phyloP scores from a whole-genome alignment of 1,140 invertebrate species.

The Megathymus violae region DNA sequence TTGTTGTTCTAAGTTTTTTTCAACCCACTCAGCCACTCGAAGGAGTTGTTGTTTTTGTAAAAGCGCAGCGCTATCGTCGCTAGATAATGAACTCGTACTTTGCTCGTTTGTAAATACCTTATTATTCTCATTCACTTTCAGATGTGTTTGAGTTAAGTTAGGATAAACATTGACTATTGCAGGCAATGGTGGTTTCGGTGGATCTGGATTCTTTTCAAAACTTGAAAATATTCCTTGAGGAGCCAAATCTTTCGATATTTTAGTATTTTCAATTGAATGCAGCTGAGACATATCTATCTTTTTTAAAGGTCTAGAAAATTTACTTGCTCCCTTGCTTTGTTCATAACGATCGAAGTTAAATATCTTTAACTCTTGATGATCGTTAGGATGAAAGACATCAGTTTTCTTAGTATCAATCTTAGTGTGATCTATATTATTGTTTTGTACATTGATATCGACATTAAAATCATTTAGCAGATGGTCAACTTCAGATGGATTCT shows the following conservation, averaged over 20 bases:
- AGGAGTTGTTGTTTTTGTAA: constrained; percentile 86
- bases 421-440: constrained; percentile 45
- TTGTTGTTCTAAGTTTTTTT: constrained; percentile 84
- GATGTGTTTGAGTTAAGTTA: constrained; percentile 76
- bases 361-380: constrained; percentile 77
- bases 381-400: constrained; percentile 50
- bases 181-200: constrained; percentile 51
- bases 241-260: constrained; percentile 75
- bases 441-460: constrained; percentile 45
- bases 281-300: constrained; percentile 78
- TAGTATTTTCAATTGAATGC: constrained; percentile 75
- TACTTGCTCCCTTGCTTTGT: constrained; percentile 67
- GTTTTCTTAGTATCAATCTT: constrained; percentile 47
- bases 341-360: constrained; percentile 83
- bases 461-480: constrained; percentile 70
- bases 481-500: constrained; percentile 64
- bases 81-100: constrained; percentile 81
- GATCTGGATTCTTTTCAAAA: constrained; percentile 53
- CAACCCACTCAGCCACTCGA: constrained; percentile 88
- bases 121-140: constrained; percentile 75
- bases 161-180: constrained; percentile 77
- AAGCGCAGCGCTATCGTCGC: constrained; percentile 81
- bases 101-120: constrained; percentile 80
- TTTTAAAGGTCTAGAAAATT: constrained; percentile 65
- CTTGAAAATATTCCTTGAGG: constrained; percentile 48